phyloP scores from a whole-genome alignment of 2,113 vertebrate species.

The Henicopernis longicauda region DNA sequence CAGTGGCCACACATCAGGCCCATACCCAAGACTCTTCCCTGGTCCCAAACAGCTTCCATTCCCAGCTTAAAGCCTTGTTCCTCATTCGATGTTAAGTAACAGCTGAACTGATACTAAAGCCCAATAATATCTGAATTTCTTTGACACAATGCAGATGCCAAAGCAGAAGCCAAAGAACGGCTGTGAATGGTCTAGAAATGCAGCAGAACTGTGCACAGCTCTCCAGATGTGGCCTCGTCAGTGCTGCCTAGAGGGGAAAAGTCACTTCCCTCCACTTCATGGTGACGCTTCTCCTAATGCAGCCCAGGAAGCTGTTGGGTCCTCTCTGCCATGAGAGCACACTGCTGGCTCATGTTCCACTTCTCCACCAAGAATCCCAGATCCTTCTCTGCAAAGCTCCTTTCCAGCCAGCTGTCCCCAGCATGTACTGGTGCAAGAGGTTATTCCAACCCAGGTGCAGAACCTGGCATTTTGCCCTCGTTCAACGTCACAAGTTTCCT shows the following conservation, averaged over 20 bases:
- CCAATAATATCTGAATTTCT: neutral
- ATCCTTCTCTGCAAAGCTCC: neutral
- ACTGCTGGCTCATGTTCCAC: neutral
- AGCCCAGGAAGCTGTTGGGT: neutral
- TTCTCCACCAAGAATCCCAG: neutral
- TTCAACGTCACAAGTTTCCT: neutral
- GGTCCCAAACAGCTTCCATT: neutral
- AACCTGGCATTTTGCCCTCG: neutral
- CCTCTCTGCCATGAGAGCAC: neutral
- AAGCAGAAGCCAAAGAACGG: neutral
- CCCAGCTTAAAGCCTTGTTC: neutral
- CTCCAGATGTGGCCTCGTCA: neutral
- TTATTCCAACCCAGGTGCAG: neutral
- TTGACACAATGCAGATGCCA: neutral
- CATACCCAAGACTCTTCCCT: neutral
- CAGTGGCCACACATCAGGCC: neutral
- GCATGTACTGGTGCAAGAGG: neutral
- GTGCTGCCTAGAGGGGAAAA: neutral
- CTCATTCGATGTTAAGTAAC: neutral
- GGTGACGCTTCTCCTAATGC: neutral
- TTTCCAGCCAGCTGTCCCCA: neutral
- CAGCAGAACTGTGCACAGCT: neutral
- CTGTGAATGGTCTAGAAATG: neutral
- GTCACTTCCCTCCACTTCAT: neutral
- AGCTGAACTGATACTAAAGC: neutral